Percentiles rank a stretch among this genome's conserved stretches.
Evolutionary conservation across 1,140 invertebrate genomes (phyloP).

Genomic region (Leptopilina clavipes): DNA sequence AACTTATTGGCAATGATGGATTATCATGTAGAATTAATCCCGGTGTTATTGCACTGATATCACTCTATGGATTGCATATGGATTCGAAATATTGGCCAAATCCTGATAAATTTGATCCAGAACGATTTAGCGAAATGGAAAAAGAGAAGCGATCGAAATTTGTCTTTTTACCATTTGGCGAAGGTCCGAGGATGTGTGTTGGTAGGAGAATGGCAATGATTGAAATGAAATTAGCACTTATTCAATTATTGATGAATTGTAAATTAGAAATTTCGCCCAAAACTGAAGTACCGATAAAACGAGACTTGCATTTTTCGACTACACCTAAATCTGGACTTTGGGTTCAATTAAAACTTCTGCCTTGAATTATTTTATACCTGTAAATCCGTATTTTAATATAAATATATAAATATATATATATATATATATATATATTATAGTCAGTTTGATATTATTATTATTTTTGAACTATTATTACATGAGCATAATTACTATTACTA

Average conservation of each 20-base stretch:
- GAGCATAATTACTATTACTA: no score
- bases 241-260: slow-evolving; percentile 47
- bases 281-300: slow-evolving; percentile 44
- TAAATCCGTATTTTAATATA: no score
- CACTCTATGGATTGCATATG: slow-evolving; percentile 72
- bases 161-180: slow-evolving; percentile 73
- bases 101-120: slow-evolving; percentile 75
- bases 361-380: not conserved
- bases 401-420: no score
- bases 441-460: no score
- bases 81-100: slow-evolving; percentile 73
- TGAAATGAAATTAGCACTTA: slow-evolving; percentile 49
- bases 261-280: slow-evolving; percentile 51
- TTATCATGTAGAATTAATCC: slow-evolving; percentile 46
- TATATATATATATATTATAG: no score
- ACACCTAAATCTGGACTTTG: slow-evolving; percentile 47
- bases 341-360: slow-evolving; percentile 43
- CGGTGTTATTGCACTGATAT: slow-evolving; percentile 61
- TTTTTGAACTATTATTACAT: no score
- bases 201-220: slow-evolving; percentile 66
- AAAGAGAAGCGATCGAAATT: slow-evolving; percentile 60
- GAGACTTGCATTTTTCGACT: slow-evolving; percentile 36
- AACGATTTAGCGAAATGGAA: slow-evolving; percentile 68
- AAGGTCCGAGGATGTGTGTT: slow-evolving; percentile 75
- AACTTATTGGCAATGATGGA: slow-evolving; percentile 56